Conservation (phyloP, 2,888 invertebrate species). For the Aphidoletes aphidimyza region DNA sequence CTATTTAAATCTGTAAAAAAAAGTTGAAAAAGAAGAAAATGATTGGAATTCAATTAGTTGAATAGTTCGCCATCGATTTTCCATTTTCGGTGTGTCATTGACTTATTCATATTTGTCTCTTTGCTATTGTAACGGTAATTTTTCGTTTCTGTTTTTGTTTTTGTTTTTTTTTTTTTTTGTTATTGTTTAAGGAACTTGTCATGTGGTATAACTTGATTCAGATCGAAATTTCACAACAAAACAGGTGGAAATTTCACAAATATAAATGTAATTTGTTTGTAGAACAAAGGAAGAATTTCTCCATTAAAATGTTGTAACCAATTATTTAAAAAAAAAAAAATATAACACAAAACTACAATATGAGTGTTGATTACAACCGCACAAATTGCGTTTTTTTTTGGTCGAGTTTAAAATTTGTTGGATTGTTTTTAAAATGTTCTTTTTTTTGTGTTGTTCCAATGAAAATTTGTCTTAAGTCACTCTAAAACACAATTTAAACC, state of each 20-base stretch:
- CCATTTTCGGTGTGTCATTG: neutral
- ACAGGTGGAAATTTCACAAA: too few species aligned
- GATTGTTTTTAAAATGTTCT: too few species aligned
- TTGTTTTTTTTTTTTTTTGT: neutral
- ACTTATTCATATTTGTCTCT: neutral
- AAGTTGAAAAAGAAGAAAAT: neutral
- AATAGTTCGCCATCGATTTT: neutral
- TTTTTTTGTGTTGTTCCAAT: neutral
- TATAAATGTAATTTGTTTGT: too few species aligned
- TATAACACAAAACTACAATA: too few species aligned
- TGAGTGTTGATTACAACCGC: too few species aligned
- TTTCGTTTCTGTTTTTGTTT: neutral
- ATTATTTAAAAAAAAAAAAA: too few species aligned
- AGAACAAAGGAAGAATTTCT: too few species aligned
- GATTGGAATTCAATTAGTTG: constrained; percentile 31
- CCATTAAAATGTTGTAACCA: too few species aligned
- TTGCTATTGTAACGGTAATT: neutral
- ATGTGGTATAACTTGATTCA: too few species aligned
- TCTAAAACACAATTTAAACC: neutral
- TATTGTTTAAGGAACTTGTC: neutral
- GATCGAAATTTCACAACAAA: too few species aligned
- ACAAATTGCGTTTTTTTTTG: too few species aligned
- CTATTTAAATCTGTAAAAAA: constrained; percentile 37
- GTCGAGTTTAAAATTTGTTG: too few species aligned
- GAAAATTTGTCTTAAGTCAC: constrained; percentile 19